These are phyloP conservation scores for Clinocottus analis DNA, from an alignment of 2,113 vertebrate species.

Conservation along the genomic window DNA sequence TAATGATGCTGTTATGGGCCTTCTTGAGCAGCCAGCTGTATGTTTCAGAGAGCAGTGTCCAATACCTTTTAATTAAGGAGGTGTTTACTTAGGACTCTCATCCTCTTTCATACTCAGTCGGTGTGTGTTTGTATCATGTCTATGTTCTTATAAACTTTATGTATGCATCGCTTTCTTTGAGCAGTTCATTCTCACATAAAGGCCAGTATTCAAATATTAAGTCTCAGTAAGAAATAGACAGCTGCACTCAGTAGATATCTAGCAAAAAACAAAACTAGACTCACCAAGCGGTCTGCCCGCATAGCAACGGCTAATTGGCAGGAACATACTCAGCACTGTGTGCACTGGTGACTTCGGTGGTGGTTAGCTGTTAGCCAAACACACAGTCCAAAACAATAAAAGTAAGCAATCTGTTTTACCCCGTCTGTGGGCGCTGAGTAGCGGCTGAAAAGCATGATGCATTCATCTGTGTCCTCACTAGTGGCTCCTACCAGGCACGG, in stretches of 20 bases:
- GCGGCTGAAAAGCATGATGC: too few relatives aligned
- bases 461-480: too few relatives aligned
- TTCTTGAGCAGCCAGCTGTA: slow-evolving; percentile 34
- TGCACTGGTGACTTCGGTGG: too few relatives aligned
- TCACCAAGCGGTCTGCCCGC: neutral
- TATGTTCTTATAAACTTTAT: neutral
- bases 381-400: too few relatives aligned
- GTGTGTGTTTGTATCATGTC: slow-evolving; percentile 4
- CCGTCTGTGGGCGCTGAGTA: too few relatives aligned
- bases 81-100: slow-evolving; percentile 24
- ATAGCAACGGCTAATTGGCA: too few relatives aligned
- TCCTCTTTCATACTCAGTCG: neutral
- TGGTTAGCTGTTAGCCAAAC: too few relatives aligned
- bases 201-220: neutral
- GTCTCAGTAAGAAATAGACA: neutral
- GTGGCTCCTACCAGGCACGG: too few relatives aligned
- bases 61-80: slow-evolving; percentile 42
- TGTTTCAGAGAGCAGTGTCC: slow-evolving; percentile 41
- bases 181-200: neutral
- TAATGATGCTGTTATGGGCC: slow-evolving; percentile 52
- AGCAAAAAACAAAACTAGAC: neutral
- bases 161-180: neutral
- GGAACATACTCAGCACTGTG: too few relatives aligned
- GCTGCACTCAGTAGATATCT: neutral
- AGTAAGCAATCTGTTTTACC: too few relatives aligned